Percentiles rank a stretch among this genome's conserved stretches.
Conservation (phyloP, 2,113 vertebrate genomes). For the Cariama cristata region DNA sequence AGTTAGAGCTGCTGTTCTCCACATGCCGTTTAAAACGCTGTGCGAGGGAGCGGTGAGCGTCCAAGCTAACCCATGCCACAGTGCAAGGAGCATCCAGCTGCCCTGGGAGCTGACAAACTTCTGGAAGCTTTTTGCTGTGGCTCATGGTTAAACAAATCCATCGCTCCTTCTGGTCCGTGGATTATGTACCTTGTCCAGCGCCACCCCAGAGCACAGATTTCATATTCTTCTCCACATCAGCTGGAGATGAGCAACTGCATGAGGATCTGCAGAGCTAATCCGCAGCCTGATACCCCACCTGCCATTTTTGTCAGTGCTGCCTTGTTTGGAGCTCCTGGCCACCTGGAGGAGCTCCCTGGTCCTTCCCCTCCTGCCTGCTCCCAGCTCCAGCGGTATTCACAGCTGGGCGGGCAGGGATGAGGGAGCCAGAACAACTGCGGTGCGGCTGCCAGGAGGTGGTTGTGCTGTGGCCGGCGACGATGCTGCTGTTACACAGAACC, state of each 20-base stretch:
- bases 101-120: constrained; percentile 1
- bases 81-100: background rate
- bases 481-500: background rate
- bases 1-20: constrained; percentile 17
- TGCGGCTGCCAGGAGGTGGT: background rate
- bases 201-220: background rate
- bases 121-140: constrained; percentile 53
- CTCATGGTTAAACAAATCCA: constrained; percentile 47
- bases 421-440: background rate
- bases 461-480: background rate
- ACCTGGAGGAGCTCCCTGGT: background rate
- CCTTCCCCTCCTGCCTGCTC: background rate
- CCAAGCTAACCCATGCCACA: background rate
- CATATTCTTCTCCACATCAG: background rate
- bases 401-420: background rate
- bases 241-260: background rate
- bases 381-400: background rate
- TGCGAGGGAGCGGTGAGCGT: background rate
- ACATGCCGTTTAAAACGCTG: constrained; percentile 19
- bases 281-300: background rate
- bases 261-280: background rate
- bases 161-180: background rate
- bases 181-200: background rate
- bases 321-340: background rate
- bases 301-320: background rate